These are phyloP conservation scores for Trichonephila inaurata DNA, from an alignment of 1,140 invertebrate species.

Conservation along the genomic window DNA sequence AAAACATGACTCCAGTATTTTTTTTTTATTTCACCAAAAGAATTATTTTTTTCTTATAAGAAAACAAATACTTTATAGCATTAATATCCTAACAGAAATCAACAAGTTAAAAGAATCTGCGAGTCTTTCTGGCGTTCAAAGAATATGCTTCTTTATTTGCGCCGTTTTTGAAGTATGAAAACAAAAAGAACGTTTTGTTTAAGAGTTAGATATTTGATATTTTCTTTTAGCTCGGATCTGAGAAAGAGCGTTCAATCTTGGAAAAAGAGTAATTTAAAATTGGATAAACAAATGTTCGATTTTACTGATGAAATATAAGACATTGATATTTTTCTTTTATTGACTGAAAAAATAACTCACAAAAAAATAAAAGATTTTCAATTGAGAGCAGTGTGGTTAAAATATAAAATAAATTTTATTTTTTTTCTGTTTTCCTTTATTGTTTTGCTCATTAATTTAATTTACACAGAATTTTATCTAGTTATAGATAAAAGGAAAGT, in stretches of 20 bases:
- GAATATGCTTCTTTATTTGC: not conserved
- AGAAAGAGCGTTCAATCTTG: not conserved
- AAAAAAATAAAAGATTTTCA: no score
- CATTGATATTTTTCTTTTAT: no score
- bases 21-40: not conserved
- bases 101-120: not conserved
- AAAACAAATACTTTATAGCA: not conserved
- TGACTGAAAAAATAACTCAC: no score
- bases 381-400: no score
- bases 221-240: not conserved
- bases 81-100: not conserved
- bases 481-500: not conserved
- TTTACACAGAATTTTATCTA: not conserved
- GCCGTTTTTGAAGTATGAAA: not conserved
- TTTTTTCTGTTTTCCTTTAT: no score
- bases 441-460: no score
- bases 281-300: not conserved
- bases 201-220: not conserved
- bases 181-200: constrained; percentile 4
- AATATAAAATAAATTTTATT: no score
- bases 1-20: not conserved
- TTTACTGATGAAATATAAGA: no score
- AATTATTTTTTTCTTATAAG: no score
- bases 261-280: not conserved
- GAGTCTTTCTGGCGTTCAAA: not conserved